phyloP scores from a whole-genome alignment of 2,888 invertebrate species.

The Mythimna lalbum region DNA sequence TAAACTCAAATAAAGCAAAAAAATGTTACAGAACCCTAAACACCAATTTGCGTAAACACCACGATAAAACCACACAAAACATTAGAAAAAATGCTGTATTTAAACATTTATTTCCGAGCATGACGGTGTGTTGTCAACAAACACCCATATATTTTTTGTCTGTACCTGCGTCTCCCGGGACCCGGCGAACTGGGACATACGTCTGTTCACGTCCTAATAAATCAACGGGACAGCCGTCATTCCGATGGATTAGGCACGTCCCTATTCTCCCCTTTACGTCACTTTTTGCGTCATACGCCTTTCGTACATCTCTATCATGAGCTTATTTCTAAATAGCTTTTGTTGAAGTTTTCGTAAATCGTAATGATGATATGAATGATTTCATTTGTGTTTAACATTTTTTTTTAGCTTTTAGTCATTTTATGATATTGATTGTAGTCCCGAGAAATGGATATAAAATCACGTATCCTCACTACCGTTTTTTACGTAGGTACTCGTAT shows the following conservation, averaged over 20 bases:
- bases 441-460: not conserved
- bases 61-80: slow-evolving; percentile 34
- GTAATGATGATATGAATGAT: slow-evolving; percentile 51
- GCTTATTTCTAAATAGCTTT: slow-evolving; percentile 57
- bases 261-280: slow-evolving; percentile 69
- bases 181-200: slow-evolving; percentile 70
- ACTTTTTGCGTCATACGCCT: slow-evolving; percentile 67
- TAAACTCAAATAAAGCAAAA: not conserved
- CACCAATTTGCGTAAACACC: slow-evolving; percentile 28
- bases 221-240: slow-evolving; percentile 81
- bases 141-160: slow-evolving; percentile 83
- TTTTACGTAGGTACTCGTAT: not conserved
- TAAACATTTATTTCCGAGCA: slow-evolving; percentile 71
- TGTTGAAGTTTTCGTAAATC: slow-evolving; percentile 44
- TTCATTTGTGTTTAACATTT: slow-evolving; percentile 28
- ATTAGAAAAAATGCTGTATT: slow-evolving; percentile 49
- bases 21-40: slow-evolving; percentile 13
- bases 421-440: too few relatives aligned
- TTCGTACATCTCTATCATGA: slow-evolving; percentile 65
- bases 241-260: slow-evolving; percentile 75
- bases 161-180: slow-evolving; percentile 76
- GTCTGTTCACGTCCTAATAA: slow-evolving; percentile 83
- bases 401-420: slow-evolving; percentile 1
- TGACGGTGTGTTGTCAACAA: slow-evolving; percentile 85
- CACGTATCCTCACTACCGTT: not conserved